Conservation (phyloP, 2,888 invertebrate genomes). For the Luperina nickerlii region DNA sequence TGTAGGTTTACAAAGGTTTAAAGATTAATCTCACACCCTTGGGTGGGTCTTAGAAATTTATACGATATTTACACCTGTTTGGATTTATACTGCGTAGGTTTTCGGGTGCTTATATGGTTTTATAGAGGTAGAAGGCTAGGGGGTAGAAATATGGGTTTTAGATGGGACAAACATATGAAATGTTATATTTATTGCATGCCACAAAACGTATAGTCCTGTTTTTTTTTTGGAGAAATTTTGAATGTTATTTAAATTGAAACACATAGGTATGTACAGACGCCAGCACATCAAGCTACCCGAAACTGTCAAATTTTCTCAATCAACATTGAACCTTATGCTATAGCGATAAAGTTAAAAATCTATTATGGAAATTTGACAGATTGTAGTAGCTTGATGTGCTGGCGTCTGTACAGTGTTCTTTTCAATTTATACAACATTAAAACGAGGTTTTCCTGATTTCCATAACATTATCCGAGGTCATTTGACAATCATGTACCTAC, state of each 20-base stretch:
- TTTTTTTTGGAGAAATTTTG: neutral
- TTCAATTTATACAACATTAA: too few relatives aligned
- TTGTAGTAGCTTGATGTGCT: too few relatives aligned
- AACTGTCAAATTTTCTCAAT: too few relatives aligned
- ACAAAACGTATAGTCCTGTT: neutral
- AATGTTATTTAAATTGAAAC: neutral
- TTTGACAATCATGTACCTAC: neutral
- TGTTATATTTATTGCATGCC: neutral
- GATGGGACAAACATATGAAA: conserved; percentile 1
- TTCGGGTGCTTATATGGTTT: conserved; percentile 38
- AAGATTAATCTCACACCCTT: conserved; percentile 83
- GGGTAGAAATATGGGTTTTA: conserved; percentile 17
- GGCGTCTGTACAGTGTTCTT: too few relatives aligned
- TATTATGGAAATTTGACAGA: too few relatives aligned
- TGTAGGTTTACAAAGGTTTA: conserved; percentile 79
- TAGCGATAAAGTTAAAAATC: too few relatives aligned
- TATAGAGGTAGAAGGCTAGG: conserved; percentile 5
- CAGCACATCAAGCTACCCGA: too few relatives aligned
- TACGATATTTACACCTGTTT: conserved; percentile 67
- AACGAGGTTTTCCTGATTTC: neutral
- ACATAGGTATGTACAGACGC: too few relatives aligned
- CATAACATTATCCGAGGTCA: neutral
- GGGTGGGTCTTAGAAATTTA: conserved; percentile 67
- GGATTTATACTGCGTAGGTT: conserved; percentile 48
- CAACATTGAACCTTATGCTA: too few relatives aligned